Percentiles rank a stretch among this genome's conserved stretches.
These are phyloP conservation scores for Mobula birostris DNA, from an alignment of 2,113 vertebrate species.

Conservation along the genomic window DNA sequence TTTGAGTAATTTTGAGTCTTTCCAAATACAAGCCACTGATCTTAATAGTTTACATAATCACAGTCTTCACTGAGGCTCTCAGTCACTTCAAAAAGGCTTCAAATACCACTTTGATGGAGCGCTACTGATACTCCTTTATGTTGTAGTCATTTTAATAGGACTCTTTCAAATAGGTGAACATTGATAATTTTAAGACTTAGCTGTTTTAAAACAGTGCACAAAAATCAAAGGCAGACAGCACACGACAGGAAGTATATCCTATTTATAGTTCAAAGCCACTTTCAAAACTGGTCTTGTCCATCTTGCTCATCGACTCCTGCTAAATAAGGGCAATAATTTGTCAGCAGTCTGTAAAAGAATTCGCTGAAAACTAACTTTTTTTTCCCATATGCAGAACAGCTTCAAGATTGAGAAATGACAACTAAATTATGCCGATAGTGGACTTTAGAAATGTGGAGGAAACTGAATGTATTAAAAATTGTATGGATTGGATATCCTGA, in stretches of 20 bases:
- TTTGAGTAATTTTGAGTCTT: background rate
- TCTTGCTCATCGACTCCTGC: constrained; percentile 20
- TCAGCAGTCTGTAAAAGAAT: background rate
- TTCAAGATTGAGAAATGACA: background rate
- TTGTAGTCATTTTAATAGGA: background rate
- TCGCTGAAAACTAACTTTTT: background rate
- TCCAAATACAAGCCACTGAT: background rate
- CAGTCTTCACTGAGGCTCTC: background rate
- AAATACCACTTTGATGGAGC: background rate
- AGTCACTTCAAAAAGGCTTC: constrained; percentile 21
- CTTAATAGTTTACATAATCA: constrained; percentile 1
- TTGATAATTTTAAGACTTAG: background rate
- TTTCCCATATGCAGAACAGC: background rate
- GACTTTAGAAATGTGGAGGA: background rate
- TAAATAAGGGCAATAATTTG: background rate
- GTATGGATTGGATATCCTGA: background rate
- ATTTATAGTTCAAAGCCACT: background rate
- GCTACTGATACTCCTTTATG: background rate
- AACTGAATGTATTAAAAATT: background rate
- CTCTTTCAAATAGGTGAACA: background rate
- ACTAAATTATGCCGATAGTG: background rate
- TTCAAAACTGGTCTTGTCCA: constrained; percentile 12
- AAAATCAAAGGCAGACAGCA: constrained; percentile 6
- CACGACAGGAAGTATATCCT: background rate
- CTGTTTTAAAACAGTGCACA: background rate